Evolutionary conservation across 2,113 vertebrate genomes (phyloP).

Genomic region (Malurus alboscapulatus): DNA sequence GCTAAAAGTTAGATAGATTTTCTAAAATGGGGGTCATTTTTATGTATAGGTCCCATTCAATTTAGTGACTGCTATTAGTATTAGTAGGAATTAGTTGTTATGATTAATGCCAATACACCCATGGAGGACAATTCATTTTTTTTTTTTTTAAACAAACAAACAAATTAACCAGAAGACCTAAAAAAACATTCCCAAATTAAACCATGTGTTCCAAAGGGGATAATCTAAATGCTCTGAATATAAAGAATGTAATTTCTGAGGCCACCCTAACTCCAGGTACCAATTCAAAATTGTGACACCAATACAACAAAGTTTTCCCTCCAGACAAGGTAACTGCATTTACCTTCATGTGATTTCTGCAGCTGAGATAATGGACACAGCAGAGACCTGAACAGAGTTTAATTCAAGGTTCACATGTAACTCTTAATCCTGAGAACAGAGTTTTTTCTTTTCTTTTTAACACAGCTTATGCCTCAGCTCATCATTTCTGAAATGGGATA

Average conservation of each 20-base stretch:
- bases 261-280: neutral
- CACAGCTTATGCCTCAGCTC: conserved; percentile 4
- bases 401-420: neutral
- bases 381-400: neutral
- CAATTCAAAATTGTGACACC: neutral
- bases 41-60: neutral
- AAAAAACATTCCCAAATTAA: neutral
- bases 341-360: neutral
- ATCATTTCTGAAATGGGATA: conserved; percentile 33
- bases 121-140: neutral
- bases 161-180: neutral
- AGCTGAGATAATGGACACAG: neutral
- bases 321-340: neutral
- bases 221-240: neutral
- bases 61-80: neutral
- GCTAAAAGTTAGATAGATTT: neutral
- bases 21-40: neutral
- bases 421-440: neutral
- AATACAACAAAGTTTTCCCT: neutral
- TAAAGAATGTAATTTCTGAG: neutral
- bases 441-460: neutral
- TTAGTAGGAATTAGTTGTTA: neutral
- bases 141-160: neutral
- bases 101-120: neutral
- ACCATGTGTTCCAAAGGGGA: neutral